Conservation (phyloP, 2,113 vertebrate species). For the Myotis davidii region DNA sequence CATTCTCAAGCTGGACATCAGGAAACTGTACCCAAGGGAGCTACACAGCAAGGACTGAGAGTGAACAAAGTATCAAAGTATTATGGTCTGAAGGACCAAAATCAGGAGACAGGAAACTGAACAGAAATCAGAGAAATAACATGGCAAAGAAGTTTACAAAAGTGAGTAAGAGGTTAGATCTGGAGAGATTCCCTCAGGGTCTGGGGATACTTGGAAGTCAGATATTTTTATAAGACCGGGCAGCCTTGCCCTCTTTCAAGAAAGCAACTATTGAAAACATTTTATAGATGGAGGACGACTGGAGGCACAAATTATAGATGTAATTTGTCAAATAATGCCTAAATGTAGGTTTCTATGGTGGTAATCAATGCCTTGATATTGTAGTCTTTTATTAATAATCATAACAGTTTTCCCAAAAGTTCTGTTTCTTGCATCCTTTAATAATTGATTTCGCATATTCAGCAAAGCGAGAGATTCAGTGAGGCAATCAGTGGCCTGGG, state of each 20-base stretch:
- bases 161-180: background rate
- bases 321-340: background rate
- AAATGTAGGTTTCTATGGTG: background rate
- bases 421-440: background rate
- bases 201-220: background rate
- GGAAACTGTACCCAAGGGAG: background rate
- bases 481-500: conserved; percentile 51
- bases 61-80: background rate
- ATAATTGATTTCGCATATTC: conserved; percentile 47
- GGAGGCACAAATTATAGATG: background rate
- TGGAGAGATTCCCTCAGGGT: background rate
- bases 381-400: conserved; percentile 43
- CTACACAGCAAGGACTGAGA: background rate
- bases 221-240: background rate
- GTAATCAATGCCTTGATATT: background rate
- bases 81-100: background rate
- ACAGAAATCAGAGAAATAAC: background rate
- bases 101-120: background rate
- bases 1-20: background rate
- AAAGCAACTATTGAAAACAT: background rate
- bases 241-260: background rate
- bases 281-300: no score
- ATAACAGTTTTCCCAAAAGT: conserved; percentile 14
- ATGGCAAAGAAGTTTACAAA: background rate
- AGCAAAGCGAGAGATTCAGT: conserved; percentile 53